A percentile compares a stretch with the other conserved stretches of the same genome.
These are phyloP conservation scores for Isoperla grammatica DNA, from an alignment of 2,888 invertebrate species.

Conservation along the genomic window DNA sequence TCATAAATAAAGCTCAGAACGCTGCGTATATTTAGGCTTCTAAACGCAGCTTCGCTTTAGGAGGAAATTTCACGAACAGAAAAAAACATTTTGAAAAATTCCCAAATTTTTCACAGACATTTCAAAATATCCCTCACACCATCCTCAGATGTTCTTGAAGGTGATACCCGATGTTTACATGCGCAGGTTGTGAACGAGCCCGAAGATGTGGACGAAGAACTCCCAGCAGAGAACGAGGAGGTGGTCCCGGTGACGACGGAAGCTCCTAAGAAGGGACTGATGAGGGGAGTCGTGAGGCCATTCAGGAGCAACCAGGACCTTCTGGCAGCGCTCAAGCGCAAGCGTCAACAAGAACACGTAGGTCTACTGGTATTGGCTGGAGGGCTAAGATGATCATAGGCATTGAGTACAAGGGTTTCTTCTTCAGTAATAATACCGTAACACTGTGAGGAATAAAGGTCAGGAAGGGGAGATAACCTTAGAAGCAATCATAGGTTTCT, in stretches of 20 bases:
- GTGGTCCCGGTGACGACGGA: slow-evolving; percentile 62
- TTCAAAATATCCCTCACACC: no score
- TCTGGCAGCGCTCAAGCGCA: slow-evolving; percentile 63
- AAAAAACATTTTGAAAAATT: no score
- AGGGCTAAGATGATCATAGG: neutral
- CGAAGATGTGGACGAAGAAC: slow-evolving; percentile 53
- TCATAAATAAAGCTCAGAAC: no score
- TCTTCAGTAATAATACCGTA: neutral
- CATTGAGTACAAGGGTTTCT: no score
- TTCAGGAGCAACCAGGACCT: slow-evolving; percentile 74
- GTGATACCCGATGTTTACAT: no score
- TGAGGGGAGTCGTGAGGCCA: slow-evolving; percentile 61
- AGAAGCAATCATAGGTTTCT: no score
- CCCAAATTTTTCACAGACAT: no score
- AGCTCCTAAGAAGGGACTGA: slow-evolving; percentile 58
- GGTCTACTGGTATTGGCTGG: neutral
- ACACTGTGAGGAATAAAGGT: neutral
- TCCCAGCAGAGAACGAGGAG: slow-evolving; percentile 48
- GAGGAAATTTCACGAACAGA: no score
- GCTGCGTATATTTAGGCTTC: no score
- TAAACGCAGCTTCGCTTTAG: no score
- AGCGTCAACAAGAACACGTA: slow-evolving; percentile 52
- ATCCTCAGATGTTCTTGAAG: no score
- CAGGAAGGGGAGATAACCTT: no score
- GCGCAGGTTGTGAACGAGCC: slow-evolving; percentile 13